A percentile compares a stretch with the other conserved stretches of the same genome.
These are phyloP conservation scores for Galerucella nymphaeae DNA, from an alignment of 2,888 invertebrate species.

Conservation along the genomic window DNA sequence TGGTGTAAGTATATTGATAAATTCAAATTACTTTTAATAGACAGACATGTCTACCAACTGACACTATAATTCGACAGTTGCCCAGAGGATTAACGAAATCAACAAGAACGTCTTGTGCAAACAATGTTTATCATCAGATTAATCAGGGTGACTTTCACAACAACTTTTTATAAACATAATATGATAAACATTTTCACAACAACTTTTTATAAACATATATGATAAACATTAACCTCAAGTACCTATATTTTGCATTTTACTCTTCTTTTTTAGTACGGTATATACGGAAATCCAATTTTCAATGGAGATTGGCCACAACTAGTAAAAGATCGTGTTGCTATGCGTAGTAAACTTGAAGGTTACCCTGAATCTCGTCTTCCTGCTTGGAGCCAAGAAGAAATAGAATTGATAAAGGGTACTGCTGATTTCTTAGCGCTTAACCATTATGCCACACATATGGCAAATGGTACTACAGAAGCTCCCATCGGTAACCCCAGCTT, in stretches of 20 bases:
- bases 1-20: constrained; percentile 38
- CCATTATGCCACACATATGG: constrained; percentile 74
- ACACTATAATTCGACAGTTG: too few relatives aligned
- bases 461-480: constrained; percentile 49
- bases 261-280: constrained; percentile 45
- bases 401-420: constrained; percentile 70
- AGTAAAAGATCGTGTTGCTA: constrained; percentile 71
- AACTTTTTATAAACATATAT: too few relatives aligned
- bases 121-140: too few relatives aligned
- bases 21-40: too few relatives aligned
- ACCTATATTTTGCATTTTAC: too few relatives aligned
- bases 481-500: constrained; percentile 34
- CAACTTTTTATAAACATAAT: too few relatives aligned
- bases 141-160: too few relatives aligned
- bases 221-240: too few relatives aligned
- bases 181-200: too few relatives aligned
- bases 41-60: too few relatives aligned
- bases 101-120: too few relatives aligned
- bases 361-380: constrained; percentile 73
- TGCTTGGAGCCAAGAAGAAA: constrained; percentile 70
- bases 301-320: constrained; percentile 75
- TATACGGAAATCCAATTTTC: constrained; percentile 70
- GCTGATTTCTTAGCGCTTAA: constrained; percentile 82
- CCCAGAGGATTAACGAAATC: too few relatives aligned
- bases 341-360: constrained; percentile 71